Base-by-base conservation (phyloP, 2,888 invertebrate genomes). In the Zele albiditarsus region DNA sequence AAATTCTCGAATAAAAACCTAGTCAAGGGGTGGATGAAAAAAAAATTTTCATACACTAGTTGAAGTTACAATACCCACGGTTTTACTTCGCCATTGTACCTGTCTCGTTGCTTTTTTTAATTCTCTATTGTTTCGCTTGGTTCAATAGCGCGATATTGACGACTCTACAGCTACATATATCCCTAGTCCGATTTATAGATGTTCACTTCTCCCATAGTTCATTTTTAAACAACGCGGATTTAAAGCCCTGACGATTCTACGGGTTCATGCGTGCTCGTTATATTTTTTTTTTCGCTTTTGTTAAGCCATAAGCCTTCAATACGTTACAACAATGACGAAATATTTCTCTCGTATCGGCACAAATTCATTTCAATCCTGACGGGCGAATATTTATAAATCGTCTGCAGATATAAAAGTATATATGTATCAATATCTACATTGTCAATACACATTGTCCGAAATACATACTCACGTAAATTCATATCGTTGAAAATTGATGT, bases 291-390 rank as follows among this genome's bases (percentile, higher is more conserved):
- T 63, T 38, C 28, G 25, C 28, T 60, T 12, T 23, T 53, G 53
- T 53, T 33, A 63, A 63, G 33, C 63, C 33, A 12, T 63, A 63
- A 63, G 31, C 63, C 63, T 63, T n/a, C 63, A 63, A 63, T 63
- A 63, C 63, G 63, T 63, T 63, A 38, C 63, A 63, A 38, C 63
- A 6, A 63, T 33, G 23, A 31, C 31, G 63, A 63, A 33, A 38
- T 63, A 63, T 63, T 63, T 33, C 20, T 63, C 63, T 63, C 31
- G 28, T 63, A 33, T 63, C 31, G 28, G 6, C 23, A 38, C 10
- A 62, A 31, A 31, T 63, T 63, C 33, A 31, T 63, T 63, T 63
- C 63, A 63, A 33, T 63, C 38, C 63, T 63, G 38, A 38, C 38
- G n/a, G 63, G 53, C 5, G 53, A 5, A 20, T 20, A 5, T 53